Percentiles rank a stretch among this genome's conserved stretches.
phyloP scores from a whole-genome alignment of 2,888 invertebrate species.

The Microplitis manilae region DNA sequence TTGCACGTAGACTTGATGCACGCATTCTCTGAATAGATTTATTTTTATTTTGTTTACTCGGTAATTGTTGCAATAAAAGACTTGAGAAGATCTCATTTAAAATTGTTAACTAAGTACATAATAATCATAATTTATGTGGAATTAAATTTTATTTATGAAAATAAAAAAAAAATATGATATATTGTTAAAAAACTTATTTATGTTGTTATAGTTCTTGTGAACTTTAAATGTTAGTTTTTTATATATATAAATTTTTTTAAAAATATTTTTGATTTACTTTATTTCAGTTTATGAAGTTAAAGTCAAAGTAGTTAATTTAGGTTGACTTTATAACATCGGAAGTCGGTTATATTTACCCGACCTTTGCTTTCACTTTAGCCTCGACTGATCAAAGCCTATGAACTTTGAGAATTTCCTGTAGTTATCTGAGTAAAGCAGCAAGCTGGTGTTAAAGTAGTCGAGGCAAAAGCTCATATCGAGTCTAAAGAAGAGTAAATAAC shows the following conservation, averaged over 20 bases:
- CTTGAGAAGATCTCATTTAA: neutral
- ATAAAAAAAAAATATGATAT: neutral
- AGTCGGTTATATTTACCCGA: neutral
- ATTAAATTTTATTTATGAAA: neutral
- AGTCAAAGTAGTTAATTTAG: neutral
- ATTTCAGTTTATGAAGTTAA: neutral
- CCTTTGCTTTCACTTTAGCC: neutral
- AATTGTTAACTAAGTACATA: neutral
- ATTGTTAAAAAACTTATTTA: too few relatives aligned
- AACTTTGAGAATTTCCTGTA: neutral
- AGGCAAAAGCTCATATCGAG: neutral
- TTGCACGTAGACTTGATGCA: slow-evolving; percentile 28
- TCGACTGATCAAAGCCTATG: neutral
- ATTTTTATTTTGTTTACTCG: slow-evolving; percentile 42
- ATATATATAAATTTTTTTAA: neutral
- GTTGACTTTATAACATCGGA: neutral
- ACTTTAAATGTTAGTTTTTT: neutral
- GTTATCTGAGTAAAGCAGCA: neutral
- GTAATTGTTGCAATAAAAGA: neutral
- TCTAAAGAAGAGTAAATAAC: neutral
- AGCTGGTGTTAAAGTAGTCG: neutral
- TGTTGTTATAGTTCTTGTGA: neutral
- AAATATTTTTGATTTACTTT: neutral
- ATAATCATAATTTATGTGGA: neutral
- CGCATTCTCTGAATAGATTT: slow-evolving; percentile 47